Evolutionary conservation across 2,888 invertebrate species (phyloP), one percentile per base, ranked within the genome.

Genomic region (Eupithecia insigniata): DNA sequence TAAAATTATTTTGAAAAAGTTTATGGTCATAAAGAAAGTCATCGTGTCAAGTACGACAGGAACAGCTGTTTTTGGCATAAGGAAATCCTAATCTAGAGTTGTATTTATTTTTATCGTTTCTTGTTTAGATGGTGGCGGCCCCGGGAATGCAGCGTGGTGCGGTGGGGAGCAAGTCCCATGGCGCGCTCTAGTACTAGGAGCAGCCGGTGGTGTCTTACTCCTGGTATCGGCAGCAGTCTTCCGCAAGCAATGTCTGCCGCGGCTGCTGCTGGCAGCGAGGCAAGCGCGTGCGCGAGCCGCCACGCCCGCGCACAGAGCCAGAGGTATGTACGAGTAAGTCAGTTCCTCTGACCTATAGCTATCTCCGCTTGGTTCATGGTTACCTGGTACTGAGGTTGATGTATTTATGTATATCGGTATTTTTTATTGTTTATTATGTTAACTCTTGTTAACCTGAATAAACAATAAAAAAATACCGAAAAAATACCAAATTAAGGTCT

Each of bases 101-200:
- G 10, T 51, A 51, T 51, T 55, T 14, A 55, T 0, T 55, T 55
- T 55, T 14, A 10, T 51, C 51, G 51, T 55, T 4, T 26, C 51
- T 60, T 30, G 1, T 61, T 2, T 58, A 79, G 79, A 76, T 2
- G 82, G 83, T n/a, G 81, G 79, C 8, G 72, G 71, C 0, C 71
- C 74, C 0, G 80, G 74, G 0, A 68, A 65, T 28, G 0, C 71
- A n/a, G 77, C 80, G 62, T 89, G 89, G 87, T 86, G 88, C 77
- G 84, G 86, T 69, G 82, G 83, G 18, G 90, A 91, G 73, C 87
- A 89, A n/a, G 89, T 95, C 32, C 95, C 96, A 62, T 95, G 96
- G 94, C 95, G 95, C 66, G 94, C 94, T 81, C 88, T 96, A 69
- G 85, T 95, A 51, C 86, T 96, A 75, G 89, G 95, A 76, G 91